Evolutionary conservation across 2,888 invertebrate genomes (phyloP), one percentile per base, ranked within the genome.

Genomic region (Hydropsyche betteni): DNA sequence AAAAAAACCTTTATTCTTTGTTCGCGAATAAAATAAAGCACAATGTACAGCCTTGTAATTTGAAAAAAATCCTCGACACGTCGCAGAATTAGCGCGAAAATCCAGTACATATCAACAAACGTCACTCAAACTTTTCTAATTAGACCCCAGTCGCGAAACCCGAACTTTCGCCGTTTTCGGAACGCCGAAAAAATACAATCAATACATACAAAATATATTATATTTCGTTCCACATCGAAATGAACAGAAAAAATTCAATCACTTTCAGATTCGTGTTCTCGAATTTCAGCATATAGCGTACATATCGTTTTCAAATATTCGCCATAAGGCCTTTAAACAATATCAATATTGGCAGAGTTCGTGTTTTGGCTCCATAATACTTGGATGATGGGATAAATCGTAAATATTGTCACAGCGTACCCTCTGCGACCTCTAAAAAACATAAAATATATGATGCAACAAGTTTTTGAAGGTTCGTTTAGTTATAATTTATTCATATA

Each of bases 91-190:
- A 14, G 14, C 53, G 5, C 10, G 12, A 58, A 58, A 24, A 58
- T 58, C 58, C 4, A 14, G 14, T 44, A 44, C 58, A 58, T 8
- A 58, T 58, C 58, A 16, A 16, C 58, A 16, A 24, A 16, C 16
- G 44, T 44, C 44, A 44, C 58, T 58, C 14, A 58, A 58, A 58
- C 58, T 58, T 58, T 58, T 58, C 58, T 58, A 58, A 58, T 58
- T 58, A 58, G 58, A 16, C 16, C 51, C 24, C 24, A 24, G 2
- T 24, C 24, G 24, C 24, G 24, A 24, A 24, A 24, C 24, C 44
- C 44, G 10, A 44, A 44, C 44, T 44, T 44, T 44, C 7, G 44
- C 7, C 10, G 44, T 44, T 44, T 44, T 8, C 7, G 44, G 44
- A 44, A 44, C 6, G 44, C 44, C 10, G 44, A 6, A 8, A 44